Conservation (phyloP, 2,113 vertebrate genomes). For the Ifrita kowaldi region DNA sequence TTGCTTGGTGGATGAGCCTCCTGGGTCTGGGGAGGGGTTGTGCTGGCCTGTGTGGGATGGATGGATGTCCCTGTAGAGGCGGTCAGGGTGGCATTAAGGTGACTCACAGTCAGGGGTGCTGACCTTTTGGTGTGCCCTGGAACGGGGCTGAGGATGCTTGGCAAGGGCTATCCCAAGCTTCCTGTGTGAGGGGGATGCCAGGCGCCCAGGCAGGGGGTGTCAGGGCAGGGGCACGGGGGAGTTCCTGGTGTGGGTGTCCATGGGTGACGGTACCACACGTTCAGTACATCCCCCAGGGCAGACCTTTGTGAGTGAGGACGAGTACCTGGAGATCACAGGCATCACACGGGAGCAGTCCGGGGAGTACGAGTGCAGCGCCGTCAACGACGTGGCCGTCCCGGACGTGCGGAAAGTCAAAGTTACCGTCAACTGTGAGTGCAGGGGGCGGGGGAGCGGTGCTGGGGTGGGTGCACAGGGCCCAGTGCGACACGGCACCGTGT, state of each 20-base stretch:
- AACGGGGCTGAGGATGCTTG: neutral
- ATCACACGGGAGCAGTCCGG: slow-evolving; percentile 94
- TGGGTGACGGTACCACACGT: neutral
- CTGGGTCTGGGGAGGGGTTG: no score
- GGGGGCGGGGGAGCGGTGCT: rapidly evolving
- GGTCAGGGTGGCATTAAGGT: rapidly evolving
- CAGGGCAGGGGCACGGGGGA: rapidly evolving
- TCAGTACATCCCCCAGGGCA: slow-evolving; percentile 70
- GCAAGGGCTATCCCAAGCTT: no score
- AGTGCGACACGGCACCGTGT: rapidly evolving
- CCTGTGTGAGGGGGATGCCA: neutral
- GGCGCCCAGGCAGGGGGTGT: rapidly evolving
- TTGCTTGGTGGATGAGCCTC: rapidly evolving
- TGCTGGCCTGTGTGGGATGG: rapidly evolving
- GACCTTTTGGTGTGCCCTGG: neutral
- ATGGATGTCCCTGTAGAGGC: rapidly evolving
- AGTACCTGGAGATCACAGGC: slow-evolving; percentile 88
- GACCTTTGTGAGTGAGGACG: slow-evolving; percentile 86
- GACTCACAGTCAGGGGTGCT: neutral
- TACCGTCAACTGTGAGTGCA: slow-evolving; percentile 91
- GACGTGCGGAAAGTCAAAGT: slow-evolving; percentile 88
- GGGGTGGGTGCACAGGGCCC: rapidly evolving
- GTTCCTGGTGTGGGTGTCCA: neutral
- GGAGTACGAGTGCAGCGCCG: slow-evolving; percentile 91
- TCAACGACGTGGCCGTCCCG: slow-evolving; percentile 87